Evolutionary conservation across 2,113 vertebrate species (phyloP), one percentile per base, ranked within the genome.

Genomic region (Seriola aureovittata): DNA sequence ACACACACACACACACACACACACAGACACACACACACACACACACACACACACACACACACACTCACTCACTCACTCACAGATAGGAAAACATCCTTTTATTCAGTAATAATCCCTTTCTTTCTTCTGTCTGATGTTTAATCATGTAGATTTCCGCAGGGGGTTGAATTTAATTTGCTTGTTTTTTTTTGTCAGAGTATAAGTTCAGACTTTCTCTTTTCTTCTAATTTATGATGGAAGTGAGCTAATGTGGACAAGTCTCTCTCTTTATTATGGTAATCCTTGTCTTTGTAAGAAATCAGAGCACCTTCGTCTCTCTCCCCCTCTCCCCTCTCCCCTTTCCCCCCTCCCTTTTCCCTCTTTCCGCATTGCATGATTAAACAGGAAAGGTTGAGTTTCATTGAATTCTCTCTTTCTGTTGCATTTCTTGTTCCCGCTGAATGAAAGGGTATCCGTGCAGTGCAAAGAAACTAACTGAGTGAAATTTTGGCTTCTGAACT

Each of bases 231-330:
- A 52, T 72, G 67, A 62, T 81, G 40, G 4, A 62, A 84, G 19
- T 23, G 57, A 55, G 38, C 67, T 66, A 23, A 71, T 55, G 13
- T 75, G 73, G 67, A 48, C 38, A 67, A 46, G 5, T 73, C 44
- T 70, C 23, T 38, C 10, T 81, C 62, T 80, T 89, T 92, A 59
- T 84, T 70, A 87, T 87, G 46, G 19, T 70, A 84, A 90, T 89
- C 11, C 14, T 64, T 60, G 21, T 79, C 77, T 88, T 89, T 85
- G 68, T 71, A 71, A 69, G 58, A 72, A 80, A 85, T 85, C 36
- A 38, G 25, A 64, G 34, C 38, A 42, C 25, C 16, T 36, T 34
- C 34, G 2, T 40, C 1, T 38, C 9, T 42, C 42, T 36, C 10
- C 16, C 8, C 14, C 1, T 4, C 8, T 4, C 57, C 78, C 16